Base-by-base conservation (phyloP, 2,113 vertebrate species). In the Scopus umbretta region DNA sequence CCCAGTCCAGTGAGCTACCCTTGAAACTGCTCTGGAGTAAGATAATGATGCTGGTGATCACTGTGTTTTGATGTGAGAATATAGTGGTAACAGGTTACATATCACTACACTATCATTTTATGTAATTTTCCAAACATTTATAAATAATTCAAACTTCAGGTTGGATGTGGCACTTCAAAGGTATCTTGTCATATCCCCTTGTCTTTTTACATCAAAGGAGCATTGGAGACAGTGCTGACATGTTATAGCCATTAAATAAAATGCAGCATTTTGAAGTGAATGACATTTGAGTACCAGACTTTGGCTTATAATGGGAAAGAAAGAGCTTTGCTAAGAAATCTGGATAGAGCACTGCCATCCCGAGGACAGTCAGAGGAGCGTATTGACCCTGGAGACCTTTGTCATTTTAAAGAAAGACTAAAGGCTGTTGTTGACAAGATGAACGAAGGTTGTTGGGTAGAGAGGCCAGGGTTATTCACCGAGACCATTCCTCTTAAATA, bases 181-280 rank as follows among this genome's bases (percentile, higher is more conserved):
- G 65, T 56, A n/a, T 74, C 78, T 70, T 23, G 15, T 88, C 91
- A 80, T 30, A 32, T 93, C 63, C 56, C 34, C 67, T 80, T 30
- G 82, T 91, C 79, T 93, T 92, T 82, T 73, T 65, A 13, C n/a
- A 73, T 88, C 49, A 86, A 88, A 76, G 56, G 29, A 91, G 61
- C 29, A 8, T 4, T 80, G 29, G 25, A 87, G 86, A 76, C 76
- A 43, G 56, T 55, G 84, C 80, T 94, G 66, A 92, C 80, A 91
- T 91, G 90, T 71, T 81, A 79, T 23, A 90, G 68, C 82, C 95
- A 87, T 81, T 92, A 91, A 95, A 96, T 82, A 90, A 94, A 98
- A 92, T 1, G 22, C 82, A 80, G 73, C 80, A 93, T 96, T 98
- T 97, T 96, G 79, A 96, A 92, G 70, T 47, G 50, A 84, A 50